These are phyloP conservation scores for Tupaia tana DNA, from an alignment of 2,113 vertebrate species.

Conservation along the genomic window DNA sequence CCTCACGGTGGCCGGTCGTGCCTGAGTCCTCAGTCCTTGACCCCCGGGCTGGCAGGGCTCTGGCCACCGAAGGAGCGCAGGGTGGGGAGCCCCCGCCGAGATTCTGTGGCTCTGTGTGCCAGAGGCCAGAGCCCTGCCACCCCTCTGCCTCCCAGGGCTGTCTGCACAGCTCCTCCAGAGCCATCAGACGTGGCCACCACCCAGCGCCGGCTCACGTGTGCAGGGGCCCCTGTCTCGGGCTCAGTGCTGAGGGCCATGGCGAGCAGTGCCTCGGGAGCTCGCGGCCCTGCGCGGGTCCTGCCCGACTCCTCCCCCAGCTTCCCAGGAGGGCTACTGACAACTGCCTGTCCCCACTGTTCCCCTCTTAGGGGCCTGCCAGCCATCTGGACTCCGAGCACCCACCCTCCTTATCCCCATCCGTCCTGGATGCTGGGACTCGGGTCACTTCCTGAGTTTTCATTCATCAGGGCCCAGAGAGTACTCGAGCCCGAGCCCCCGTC, in stretches of 20 bases:
- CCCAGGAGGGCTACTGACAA: background rate
- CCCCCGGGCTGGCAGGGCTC: background rate
- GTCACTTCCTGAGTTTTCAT: background rate
- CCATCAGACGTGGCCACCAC: background rate
- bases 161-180: background rate
- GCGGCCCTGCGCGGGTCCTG: accelerated
- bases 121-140: background rate
- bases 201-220: accelerated
- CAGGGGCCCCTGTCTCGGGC: too few relatives aligned
- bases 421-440: background rate
- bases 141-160: background rate
- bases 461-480: background rate
- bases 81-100: accelerated
- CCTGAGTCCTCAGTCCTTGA: background rate
- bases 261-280: too few relatives aligned
- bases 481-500: background rate
- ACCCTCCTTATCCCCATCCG: background rate
- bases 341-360: background rate
- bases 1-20: background rate
- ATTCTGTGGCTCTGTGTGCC: too few relatives aligned
- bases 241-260: accelerated
- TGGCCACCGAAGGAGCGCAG: accelerated
- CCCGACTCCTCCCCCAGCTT: accelerated
- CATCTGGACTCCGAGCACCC: too few relatives aligned
- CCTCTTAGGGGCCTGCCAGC: background rate